Evolutionary conservation across 2,888 invertebrate species (phyloP), one percentile per base, ranked within the genome.

Genomic region (Arctia plantaginis): DNA sequence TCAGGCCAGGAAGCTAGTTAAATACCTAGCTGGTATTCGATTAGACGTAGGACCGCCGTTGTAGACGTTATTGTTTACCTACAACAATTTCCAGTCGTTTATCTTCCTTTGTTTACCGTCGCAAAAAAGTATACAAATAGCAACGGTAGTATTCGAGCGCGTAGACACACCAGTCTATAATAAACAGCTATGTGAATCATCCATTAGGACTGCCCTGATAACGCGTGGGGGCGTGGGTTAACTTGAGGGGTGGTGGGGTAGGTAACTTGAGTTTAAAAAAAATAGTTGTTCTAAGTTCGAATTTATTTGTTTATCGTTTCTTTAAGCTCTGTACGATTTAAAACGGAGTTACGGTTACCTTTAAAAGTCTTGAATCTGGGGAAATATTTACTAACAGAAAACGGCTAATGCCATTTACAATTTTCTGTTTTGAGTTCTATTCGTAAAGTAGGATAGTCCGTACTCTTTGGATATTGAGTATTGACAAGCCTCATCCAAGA

Each of bases 51-150:
- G n/a, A 30, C 30, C 18, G 27, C 30, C 30, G 62, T 62, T 30
- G 15, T 15, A 18, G 12, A n/a, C 30, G 67, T 67, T 67, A 15
- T 66, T 66, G 20, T 67, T 44, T 47, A 15, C 3, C 35, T 35
- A 67, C 30, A 47, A 30, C 30, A 67, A 47, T 30, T 12, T 44
- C 10, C 47, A 44, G 47, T 20, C 20, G 20, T 44, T 67, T 27
- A 67, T 13, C 13, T 47, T 44, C 47, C 44, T 30, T 47, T 67
- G 47, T 67, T 67, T 67, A 67, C 30, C 30, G 47, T 47, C 33
- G 27, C 67, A 47, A 67, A 67, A 67, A 41, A 33, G 33, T 67
- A 67, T 47, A 47, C 67, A 67, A 67, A 47, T 47, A 67, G 47
- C 30, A 67, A 33, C 47, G 47, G 47, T 30, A 67, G 30, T 44